Conservation (phyloP, 2,797 vertebrate genomes). For the Chelon labrosus region DNA sequence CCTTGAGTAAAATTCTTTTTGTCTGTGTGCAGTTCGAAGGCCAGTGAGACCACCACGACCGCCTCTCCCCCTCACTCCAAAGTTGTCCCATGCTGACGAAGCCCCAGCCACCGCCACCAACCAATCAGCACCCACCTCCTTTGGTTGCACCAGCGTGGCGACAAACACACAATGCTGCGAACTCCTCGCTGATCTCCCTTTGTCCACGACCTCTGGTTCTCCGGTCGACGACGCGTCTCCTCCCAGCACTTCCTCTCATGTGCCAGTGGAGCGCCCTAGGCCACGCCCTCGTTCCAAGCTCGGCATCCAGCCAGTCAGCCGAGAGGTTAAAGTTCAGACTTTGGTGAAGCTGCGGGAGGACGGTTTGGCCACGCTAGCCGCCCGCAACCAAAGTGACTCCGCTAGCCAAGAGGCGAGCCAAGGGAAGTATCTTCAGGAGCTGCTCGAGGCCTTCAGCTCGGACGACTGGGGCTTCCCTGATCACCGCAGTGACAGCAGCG, state of each 20-base stretch:
- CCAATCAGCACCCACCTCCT: conserved; percentile 19
- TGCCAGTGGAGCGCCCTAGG: conserved; percentile 78
- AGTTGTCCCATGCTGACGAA: conserved; percentile 32
- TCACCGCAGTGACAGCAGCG: conserved; percentile 46
- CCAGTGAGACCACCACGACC: conserved; percentile 88
- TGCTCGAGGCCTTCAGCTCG: conserved; percentile 81
- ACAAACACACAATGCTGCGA: conserved; percentile 30
- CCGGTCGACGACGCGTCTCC: conserved; percentile 56
- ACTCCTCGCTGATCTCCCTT: conserved; percentile 22
- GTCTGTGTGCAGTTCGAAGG: conserved; percentile 76
- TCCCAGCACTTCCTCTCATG: not conserved
- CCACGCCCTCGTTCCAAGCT: conserved; percentile 91
- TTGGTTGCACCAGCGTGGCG: not conserved
- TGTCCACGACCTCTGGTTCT: conserved; percentile 20
- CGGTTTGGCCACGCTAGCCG: conserved; percentile 65
- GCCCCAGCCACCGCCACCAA: not conserved
- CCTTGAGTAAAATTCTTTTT: not conserved
- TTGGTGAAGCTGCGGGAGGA: conserved; percentile 84
- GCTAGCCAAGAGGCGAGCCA: conserved; percentile 36
- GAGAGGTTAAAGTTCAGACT: conserved; percentile 85
- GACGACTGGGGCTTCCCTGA: conserved; percentile 77
- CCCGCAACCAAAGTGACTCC: not conserved
- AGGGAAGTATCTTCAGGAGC: conserved; percentile 82
- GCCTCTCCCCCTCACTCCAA: conserved; percentile 46
- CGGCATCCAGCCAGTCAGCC: conserved; percentile 79